Base-by-base conservation (phyloP, 2,113 vertebrate genomes). In the Urocitellus parryii region DNA sequence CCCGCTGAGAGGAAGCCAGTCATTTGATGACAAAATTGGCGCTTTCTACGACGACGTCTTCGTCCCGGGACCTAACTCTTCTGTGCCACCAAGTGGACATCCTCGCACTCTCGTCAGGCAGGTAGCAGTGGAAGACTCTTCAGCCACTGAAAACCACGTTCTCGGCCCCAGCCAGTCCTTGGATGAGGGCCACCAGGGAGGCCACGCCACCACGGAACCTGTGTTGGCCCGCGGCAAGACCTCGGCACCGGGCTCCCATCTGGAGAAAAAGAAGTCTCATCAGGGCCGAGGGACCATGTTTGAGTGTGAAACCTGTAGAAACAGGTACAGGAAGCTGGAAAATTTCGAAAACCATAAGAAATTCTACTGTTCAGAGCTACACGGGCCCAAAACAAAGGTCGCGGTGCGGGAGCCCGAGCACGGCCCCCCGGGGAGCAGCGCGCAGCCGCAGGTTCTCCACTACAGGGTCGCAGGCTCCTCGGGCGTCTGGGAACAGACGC, bases 281-380 rank as follows among this genome's bases (percentile, higher is more conserved):
- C 99, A 99, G 96, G 99, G 99, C 65, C 99, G 99, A 97, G 99
- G 99, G 85, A 99, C 99, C 6, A 99, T 99, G 99, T 99, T 99
- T 84, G 99, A 99, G 96, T 99, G 99, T 97, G 99, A 99, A 98
- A 99, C 99, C 8, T 99, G 99, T 96, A 99, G 99, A 68, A 99
- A 99, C 92, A 98, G 99, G 74, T 99, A 99, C 1, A 98, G 99
- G 94, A 99, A 99, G 98, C 97, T 99, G 91, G 99, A 99, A 98
- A 99, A 99, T 91, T 99, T 99, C 96, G 99, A 99, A 99, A 99
- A 99, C 92, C 99, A 99, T 95, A 99, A 99, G 96, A 99, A 99
- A 94, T 99, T 99, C 98, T 99, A 99, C 96, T 99, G 99, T 95
- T 99, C 99, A 11, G 99, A 99, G 96, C 98, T 99, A 95, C 99